A percentile compares a stretch with the other conserved stretches of the same genome.
These are phyloP conservation scores for Carlito syrichta DNA, from an alignment of 2,113 vertebrate genomes.

Conservation along the genomic window DNA sequence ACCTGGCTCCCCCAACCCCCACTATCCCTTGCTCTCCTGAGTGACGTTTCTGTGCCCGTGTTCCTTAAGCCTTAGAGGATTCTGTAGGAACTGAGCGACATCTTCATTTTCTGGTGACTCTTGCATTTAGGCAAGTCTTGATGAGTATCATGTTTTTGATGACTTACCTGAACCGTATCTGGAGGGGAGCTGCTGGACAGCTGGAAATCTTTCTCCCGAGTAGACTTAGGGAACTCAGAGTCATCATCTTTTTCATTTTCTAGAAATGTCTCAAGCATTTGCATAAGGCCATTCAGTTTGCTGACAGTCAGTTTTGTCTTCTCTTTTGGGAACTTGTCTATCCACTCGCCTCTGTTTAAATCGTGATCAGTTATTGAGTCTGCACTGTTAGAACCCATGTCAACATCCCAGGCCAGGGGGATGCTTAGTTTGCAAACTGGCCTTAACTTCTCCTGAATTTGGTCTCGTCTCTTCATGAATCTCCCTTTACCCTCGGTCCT, in stretches of 20 bases:
- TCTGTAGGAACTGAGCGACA: neutral
- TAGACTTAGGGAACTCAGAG: neutral
- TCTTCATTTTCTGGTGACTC: neutral
- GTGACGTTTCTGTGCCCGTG: neutral
- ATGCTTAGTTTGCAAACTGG: slow-evolving; percentile 47
- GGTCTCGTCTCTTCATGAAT: neutral
- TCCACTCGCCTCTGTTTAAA: neutral
- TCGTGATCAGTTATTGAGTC: neutral
- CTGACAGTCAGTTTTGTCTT: neutral
- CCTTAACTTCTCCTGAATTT: neutral
- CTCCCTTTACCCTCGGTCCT: neutral
- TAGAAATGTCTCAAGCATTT: slow-evolving; percentile 42
- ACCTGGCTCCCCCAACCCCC: neutral
- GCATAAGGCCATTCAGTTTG: slow-evolving; percentile 11
- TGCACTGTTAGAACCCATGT: neutral
- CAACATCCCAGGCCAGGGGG: slow-evolving; percentile 2
- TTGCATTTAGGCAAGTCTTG: neutral
- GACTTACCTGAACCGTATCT: neutral
- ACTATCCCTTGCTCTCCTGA: neutral
- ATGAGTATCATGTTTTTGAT: neutral
- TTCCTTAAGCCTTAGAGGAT: neutral
- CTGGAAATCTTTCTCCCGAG: neutral
- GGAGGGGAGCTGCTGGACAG: neutral
- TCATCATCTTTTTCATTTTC: neutral
- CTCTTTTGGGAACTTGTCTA: neutral